Base-by-base conservation (phyloP, 2,113 vertebrate genomes). In the Percina caprodes region DNA sequence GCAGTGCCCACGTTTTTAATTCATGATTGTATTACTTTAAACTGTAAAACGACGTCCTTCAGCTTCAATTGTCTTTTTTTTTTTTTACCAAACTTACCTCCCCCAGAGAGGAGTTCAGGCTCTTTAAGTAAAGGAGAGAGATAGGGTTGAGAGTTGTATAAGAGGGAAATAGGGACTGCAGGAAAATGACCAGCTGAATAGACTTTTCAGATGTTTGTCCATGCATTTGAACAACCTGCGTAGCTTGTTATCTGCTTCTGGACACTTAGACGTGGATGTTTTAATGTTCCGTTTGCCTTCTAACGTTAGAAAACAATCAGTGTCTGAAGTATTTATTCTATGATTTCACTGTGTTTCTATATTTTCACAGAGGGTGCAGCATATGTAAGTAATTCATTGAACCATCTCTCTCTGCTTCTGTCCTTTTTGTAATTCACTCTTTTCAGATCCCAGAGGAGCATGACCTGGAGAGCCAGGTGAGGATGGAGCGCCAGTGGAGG, bases 401-500 rank as follows among this genome's bases (percentile, higher is more conserved):
- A 42, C 39, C 39, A 11, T 42, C 2, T 39, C 35, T 39, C 39
- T 39, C 9, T 42, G 39, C 39, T 42, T 42, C 10, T 48, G 5
- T 16, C 23, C 19, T 8, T 45, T 19, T 45, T 1, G 76, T 49
- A 0, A 7, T 63, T 52, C 15, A 0, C 16, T 30, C 3, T 69
- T 69, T 23, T 46, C 87, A 98, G 97, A 97, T 99, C 86, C 98
- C 98, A 0, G 98, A 99, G 73, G 98, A 99, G 81, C 97, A 99
- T 0, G 98, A 99, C 89, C 77, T 96, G 92, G 98, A 99, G 94
- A 99, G 98, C 78, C 98, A 98, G 92, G 96, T 97, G 80, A 95
- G 97, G 85, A 98, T 99, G 93, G 98, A 99, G 88, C 92, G 98
- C 0, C 98, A 99, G 83, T 99, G 98, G 98, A 93, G 98, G 68